These are phyloP conservation scores for Apoda limacodes DNA, from an alignment of 2,888 invertebrate genomes.

Conservation along the genomic window DNA sequence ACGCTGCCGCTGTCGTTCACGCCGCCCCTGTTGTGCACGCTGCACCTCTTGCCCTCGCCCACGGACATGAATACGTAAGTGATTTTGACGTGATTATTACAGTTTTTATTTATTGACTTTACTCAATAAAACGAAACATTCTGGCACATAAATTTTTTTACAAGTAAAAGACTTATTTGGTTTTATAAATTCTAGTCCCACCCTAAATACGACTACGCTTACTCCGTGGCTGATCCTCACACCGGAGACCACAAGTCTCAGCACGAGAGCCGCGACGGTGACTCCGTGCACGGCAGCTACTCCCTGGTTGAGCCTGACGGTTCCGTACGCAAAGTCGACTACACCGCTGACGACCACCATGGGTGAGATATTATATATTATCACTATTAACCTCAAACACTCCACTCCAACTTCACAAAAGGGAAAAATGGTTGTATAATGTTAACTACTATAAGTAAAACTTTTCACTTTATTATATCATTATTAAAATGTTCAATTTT, in stretches of 20 bases:
- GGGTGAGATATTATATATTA: conserved; percentile 53
- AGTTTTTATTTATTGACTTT: not conserved
- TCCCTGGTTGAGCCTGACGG: conserved; percentile 73
- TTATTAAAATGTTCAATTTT: no score
- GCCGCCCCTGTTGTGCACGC: conserved; percentile 42
- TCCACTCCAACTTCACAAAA: not conserved
- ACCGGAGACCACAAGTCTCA: conserved; percentile 74
- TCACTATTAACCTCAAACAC: not conserved
- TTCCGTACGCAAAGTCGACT: conserved; percentile 72
- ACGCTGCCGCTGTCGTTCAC: conserved; percentile 44
- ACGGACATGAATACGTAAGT: conserved; percentile 50
- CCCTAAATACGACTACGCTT: conserved; percentile 72
- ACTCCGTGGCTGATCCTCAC: conserved; percentile 72
- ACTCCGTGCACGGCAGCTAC: conserved; percentile 75
- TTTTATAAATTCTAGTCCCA: conserved; percentile 52
- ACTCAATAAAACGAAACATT: no score
- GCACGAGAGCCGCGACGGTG: conserved; percentile 72
- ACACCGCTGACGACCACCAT: conserved; percentile 71
- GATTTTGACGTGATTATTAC: conserved; percentile 1
- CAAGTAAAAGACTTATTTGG: conserved; percentile 1
- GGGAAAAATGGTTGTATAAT: not conserved
- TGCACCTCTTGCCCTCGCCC: conserved; percentile 35
- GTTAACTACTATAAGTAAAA: conserved; percentile 4
- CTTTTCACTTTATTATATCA: conserved; percentile 4
- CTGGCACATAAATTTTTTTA: no score